Evolutionary conservation across 2,797 vertebrate genomes (phyloP).

Genomic region (Girardinus metallicus): DNA sequence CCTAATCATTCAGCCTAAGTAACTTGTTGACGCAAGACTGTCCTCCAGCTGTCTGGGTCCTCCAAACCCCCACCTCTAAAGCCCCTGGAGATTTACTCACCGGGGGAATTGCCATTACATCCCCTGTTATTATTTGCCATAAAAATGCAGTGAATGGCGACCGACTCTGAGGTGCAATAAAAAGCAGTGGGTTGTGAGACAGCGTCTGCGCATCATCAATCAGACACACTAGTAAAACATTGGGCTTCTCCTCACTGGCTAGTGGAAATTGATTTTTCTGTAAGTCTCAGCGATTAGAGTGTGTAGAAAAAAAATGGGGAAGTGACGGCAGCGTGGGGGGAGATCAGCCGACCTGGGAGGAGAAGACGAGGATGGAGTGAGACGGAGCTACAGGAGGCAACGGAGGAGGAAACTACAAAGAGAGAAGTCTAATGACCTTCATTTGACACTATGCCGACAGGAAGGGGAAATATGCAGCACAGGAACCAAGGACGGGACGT

Average conservation of each 20-base stretch:
- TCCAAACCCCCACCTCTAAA: slow-evolving; percentile 61
- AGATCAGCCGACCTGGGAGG: slow-evolving; percentile 5
- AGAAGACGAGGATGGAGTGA: slow-evolving; percentile 22
- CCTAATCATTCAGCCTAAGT: slow-evolving; percentile 72
- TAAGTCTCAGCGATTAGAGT: slow-evolving; percentile 77
- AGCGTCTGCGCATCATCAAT: slow-evolving; percentile 75
- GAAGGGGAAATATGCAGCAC: too few species aligned
- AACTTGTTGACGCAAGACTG: slow-evolving; percentile 73
- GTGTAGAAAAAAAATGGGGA: slow-evolving; percentile 46
- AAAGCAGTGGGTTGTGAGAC: slow-evolving; percentile 77
- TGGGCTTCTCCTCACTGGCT: slow-evolving; percentile 58
- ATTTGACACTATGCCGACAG: too few species aligned
- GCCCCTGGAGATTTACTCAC: slow-evolving; percentile 72
- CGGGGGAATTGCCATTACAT: slow-evolving; percentile 72
- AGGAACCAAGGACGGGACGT: too few species aligned
- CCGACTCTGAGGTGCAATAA: slow-evolving; percentile 72
- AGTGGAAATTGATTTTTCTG: slow-evolving; percentile 80
- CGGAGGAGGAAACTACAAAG: not conserved
- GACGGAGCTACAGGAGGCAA: slow-evolving; percentile 21
- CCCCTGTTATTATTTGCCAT: slow-evolving; percentile 82
- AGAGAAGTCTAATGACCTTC: not conserved
- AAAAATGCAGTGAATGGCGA: slow-evolving; percentile 74
- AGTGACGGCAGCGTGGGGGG: slow-evolving; percentile 8
- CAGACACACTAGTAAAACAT: slow-evolving; percentile 75
- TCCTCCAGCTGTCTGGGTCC: slow-evolving; percentile 70